Conservation (phyloP, 2,113 vertebrate species). For the Rynchops niger region DNA sequence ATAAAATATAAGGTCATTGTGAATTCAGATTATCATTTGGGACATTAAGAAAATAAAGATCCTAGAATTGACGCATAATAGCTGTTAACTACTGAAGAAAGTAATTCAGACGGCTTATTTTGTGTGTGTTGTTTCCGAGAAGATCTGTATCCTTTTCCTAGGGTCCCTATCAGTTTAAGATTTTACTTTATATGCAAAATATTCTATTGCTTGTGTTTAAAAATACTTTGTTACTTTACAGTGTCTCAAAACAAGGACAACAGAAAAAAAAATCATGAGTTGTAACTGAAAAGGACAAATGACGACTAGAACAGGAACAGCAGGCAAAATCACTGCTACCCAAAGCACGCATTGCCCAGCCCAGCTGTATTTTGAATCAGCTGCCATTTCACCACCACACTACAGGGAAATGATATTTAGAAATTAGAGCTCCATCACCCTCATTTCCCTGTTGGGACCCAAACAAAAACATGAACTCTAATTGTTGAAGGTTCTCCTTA, state of each 20-base stretch:
- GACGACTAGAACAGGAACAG: background rate
- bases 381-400: background rate
- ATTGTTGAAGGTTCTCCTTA: background rate
- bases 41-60: background rate
- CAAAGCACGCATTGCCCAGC: background rate
- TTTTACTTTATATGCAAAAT: background rate
- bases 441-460: background rate
- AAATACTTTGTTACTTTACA: background rate
- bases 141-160: background rate
- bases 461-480: background rate
- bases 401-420: background rate
- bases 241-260: background rate
- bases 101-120: background rate
- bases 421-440: background rate
- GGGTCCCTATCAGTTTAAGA: background rate
- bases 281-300: background rate
- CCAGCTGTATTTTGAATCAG: background rate
- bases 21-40: background rate
- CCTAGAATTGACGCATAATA: background rate
- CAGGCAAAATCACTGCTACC: background rate
- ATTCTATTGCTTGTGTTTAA: background rate
- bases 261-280: background rate
- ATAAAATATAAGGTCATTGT: background rate
- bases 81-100: background rate
- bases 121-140: background rate